Evolutionary conservation across 2,888 invertebrate genomes (phyloP).

Genomic region (Dromius quadrimaculatus): DNA sequence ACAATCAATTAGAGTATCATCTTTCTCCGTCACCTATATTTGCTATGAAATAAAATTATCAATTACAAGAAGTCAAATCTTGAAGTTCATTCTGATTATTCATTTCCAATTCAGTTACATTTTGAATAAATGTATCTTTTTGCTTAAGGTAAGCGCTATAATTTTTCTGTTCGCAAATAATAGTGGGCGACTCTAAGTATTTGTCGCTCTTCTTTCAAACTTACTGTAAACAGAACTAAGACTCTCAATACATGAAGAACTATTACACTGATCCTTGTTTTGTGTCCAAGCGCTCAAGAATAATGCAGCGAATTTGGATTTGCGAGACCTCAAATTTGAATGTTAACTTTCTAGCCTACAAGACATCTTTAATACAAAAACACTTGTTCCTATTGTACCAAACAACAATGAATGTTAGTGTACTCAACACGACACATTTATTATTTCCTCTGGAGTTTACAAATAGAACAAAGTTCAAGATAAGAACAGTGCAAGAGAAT

Average conservation of each 20-base stretch:
- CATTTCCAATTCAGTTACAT: not conserved
- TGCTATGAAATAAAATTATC: too few relatives aligned
- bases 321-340: slow-evolving; percentile 12
- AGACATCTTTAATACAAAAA: not conserved
- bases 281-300: not conserved
- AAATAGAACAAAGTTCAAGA: too few relatives aligned
- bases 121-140: not conserved
- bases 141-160: slow-evolving; percentile 12
- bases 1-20: too few relatives aligned
- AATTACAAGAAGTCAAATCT: too few relatives aligned
- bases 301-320: slow-evolving; percentile 16
- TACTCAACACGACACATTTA: too few relatives aligned
- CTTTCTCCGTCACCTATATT: too few relatives aligned
- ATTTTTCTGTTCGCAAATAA: not conserved
- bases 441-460: too few relatives aligned
- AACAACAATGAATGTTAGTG: not conserved
- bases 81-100: slow-evolving; percentile 1
- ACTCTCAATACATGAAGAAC: slow-evolving; percentile 17
- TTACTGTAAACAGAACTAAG: too few relatives aligned
- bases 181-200: too few relatives aligned
- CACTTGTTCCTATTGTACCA: not conserved
- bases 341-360: slow-evolving; percentile 20
- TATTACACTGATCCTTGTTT: slow-evolving; percentile 3
- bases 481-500: too few relatives aligned
- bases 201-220: not conserved